Base-by-base conservation (phyloP, 2,113 vertebrate species). In the Natator depressus region DNA sequence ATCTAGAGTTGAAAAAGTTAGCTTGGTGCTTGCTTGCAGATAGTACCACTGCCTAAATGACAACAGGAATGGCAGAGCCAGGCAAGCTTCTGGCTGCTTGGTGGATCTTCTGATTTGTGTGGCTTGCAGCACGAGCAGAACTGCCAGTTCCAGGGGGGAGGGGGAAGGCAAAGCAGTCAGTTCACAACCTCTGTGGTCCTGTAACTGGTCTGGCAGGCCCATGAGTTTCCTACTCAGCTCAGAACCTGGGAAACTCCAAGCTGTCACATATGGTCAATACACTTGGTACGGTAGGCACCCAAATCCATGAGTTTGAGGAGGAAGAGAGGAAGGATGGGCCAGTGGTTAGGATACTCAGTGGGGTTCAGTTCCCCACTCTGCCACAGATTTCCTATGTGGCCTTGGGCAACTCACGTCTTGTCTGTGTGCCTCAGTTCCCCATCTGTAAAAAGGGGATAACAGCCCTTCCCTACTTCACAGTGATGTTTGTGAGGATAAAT, bases 191-290 rank as follows among this genome's bases (percentile, higher is more conserved):
- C 0, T 1, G 5, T 20, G 78, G 27, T 47, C 50, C 62, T 13
- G 38, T 49, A 10, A 69, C 29, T 38, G 22, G 12, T 53, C 7
- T 50, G 54, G 31, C 8, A 42, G 35, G 22, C 42, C 89, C 91
- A 57, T 0, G 0, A 0, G 65, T 14, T 22, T 27, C 75, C 35
- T 51, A 19, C 54, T 92, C 10, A 7, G 5, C 55, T 82, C 54
- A 6, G 6, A 6, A 49, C 31, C n/a, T 9, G n/a, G 10, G 57
- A 8, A 38, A 53, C 69, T 20, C 57, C 53, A 19, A 29, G 50
- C 38, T 31, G 9, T 10, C 49, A 76, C 6, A 0, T 0, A 3
- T 3, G 29, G 24, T 46, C 22, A 59, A 2, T 12, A 4, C 0
- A 0, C 81, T 89, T 85, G 6, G 31, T 35, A 8, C 69, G 0